phyloP scores from a whole-genome alignment of 2,113 vertebrate genomes.

The Cariama cristata region DNA sequence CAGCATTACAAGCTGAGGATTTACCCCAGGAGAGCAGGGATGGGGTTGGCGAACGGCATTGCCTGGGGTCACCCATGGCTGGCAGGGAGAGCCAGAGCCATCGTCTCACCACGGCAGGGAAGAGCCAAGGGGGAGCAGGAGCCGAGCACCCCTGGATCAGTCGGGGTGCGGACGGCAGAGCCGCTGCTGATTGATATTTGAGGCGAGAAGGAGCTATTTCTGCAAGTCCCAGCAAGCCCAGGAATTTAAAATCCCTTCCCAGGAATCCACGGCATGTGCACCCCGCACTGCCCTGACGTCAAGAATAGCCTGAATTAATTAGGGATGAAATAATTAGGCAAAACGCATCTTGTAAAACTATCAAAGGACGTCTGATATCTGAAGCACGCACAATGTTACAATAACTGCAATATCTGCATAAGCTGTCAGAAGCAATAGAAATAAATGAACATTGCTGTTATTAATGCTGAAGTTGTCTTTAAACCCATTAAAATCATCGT shows the following conservation, averaged over 20 bases:
- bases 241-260: not conserved
- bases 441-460: not conserved
- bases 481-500: conserved; percentile 9
- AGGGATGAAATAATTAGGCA: conserved; percentile 39
- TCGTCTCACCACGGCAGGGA: not conserved
- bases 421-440: conserved; percentile 46
- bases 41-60: not conserved
- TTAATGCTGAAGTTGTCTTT: conserved; percentile 36
- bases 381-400: not conserved
- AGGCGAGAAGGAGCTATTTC: not conserved
- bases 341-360: conserved; percentile 49
- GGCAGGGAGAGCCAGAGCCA: not conserved
- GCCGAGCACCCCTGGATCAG: accelerated
- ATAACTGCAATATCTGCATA: conserved; percentile 26
- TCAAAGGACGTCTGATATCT: conserved; percentile 23
- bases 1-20: not conserved
- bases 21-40: not conserved
- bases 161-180: accelerated
- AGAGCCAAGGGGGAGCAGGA: not conserved
- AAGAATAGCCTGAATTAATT: conserved; percentile 12
- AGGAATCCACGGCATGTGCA: not conserved
- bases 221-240: not conserved
- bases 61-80: not conserved
- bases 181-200: not conserved
- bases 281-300: not conserved